Evolutionary conservation across 2,888 invertebrate genomes (phyloP).

Genomic region (Dicycla oo): DNA sequence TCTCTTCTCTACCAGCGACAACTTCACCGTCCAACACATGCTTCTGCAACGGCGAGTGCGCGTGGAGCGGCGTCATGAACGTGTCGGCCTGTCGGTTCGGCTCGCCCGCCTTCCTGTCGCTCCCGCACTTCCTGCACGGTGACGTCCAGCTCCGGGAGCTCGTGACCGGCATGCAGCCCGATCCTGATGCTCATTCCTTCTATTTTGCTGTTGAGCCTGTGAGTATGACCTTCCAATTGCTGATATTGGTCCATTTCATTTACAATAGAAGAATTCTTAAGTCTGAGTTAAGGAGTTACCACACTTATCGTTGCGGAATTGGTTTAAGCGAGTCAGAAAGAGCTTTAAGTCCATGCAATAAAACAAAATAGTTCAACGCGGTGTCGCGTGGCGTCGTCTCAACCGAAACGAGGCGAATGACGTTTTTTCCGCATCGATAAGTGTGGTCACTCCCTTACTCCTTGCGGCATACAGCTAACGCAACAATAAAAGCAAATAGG

Average conservation of each 20-base stretch:
- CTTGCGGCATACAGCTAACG: too few relatives aligned
- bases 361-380: too few relatives aligned
- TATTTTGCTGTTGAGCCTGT: slow-evolving; percentile 94
- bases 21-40: slow-evolving; percentile 91
- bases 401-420: too few relatives aligned
- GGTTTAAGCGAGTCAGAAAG: too few relatives aligned
- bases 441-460: not conserved
- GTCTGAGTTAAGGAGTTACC: not conserved
- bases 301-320: too few relatives aligned
- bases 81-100: slow-evolving; percentile 95
- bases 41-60: slow-evolving; percentile 93
- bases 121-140: slow-evolving; percentile 95
- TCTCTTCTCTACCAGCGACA: slow-evolving; percentile 85
- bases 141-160: slow-evolving; percentile 92
- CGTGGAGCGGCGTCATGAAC: slow-evolving; percentile 94
- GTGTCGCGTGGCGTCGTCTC: too few relatives aligned
- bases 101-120: slow-evolving; percentile 95
- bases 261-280: not conserved
- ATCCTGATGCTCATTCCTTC: slow-evolving; percentile 93
- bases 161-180: slow-evolving; percentile 93
- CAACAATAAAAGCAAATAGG: too few relatives aligned
- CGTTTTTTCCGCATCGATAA: too few relatives aligned
- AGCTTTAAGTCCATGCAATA: too few relatives aligned
- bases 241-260: not conserved
- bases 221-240: slow-evolving; percentile 65